Base-by-base conservation (phyloP, 2,888 invertebrate species). In the Pandemis heparana region DNA sequence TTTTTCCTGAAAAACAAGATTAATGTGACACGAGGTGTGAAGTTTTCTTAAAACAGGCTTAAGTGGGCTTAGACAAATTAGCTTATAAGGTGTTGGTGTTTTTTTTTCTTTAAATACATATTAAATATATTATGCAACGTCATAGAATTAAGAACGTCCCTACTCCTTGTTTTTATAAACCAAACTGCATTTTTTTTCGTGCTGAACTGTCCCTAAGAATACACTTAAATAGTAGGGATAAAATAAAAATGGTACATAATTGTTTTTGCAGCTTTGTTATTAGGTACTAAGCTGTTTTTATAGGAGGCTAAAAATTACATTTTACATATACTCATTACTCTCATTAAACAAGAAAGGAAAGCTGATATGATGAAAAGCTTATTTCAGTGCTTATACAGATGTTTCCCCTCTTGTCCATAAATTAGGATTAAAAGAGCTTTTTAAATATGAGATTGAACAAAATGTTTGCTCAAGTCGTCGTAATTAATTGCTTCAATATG, bases 21-120 rank as follows among this genome's bases (percentile, higher is more conserved):
- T 88, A 86, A 91, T 92, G 86, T 83, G 79, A 77, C 79, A 65
- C 67, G 83, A 91, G 88, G 92, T 90, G 92, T 90, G 88, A 92
- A 91, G 81, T 85, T 85, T 77, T 81, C 79, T 77, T 75, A 78
- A 78, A 79, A 78, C 72, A 71, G 78, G 79, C 76, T 53, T 80
- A 77, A 78, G 82, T 77, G 77, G 80, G 63, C 71, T 78, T 77
- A 78, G 81, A 83, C 60, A 70, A 65, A 70, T 70, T 65, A 65
- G 69, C n/a, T 70, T 53, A 59, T 38, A n/a, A 10, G 64, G 23
- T 39, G 46, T 3, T 69, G 12, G 14, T 0, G 62, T 65, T 71
- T 56, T 56, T 9, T 56, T 23, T 23, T 56, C 23, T 18, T 23
- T 23, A 12, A 23, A 18, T 53, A 43, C 12, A 10, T 53, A 9